Percentiles rank a stretch among this genome's conserved stretches.
Evolutionary conservation across 2,888 invertebrate species (phyloP).

Genomic region (Drosophila emarginata): DNA sequence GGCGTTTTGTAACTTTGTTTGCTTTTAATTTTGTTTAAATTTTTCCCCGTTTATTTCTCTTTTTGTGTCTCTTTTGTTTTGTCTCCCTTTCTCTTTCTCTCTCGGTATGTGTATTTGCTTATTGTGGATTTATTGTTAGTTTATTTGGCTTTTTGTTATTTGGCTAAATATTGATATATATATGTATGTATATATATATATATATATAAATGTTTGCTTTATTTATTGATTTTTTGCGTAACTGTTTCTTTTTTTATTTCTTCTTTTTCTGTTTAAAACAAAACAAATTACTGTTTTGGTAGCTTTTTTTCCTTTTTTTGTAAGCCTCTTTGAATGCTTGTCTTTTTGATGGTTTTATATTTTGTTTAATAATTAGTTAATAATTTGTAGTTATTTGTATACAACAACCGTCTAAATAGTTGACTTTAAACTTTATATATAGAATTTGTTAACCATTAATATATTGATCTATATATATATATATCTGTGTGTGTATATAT

Average conservation of each 20-base stretch:
- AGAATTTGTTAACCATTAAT: constrained; percentile 16
- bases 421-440: constrained; percentile 18
- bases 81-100: constrained; percentile 10
- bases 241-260: constrained; percentile 4
- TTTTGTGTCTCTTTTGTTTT: constrained; percentile 3
- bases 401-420: constrained; percentile 9
- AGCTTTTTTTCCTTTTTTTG: constrained; percentile 42
- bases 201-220: constrained; percentile 9
- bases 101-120: background rate
- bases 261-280: background rate
- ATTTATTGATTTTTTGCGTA: constrained; percentile 21
- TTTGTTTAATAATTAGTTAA: constrained; percentile 28
- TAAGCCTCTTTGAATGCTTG: constrained; percentile 66
- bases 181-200: background rate
- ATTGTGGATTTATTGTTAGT: constrained; percentile 19
- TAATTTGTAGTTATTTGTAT: constrained; percentile 28
- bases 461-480: constrained; percentile 14
- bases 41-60: constrained; percentile 20
- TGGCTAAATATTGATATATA: constrained; percentile 12
- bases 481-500: background rate
- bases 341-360: constrained; percentile 34
- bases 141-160: constrained; percentile 10
- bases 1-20: constrained; percentile 74
- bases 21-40: constrained; percentile 44
- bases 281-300: constrained; percentile 18